Evolutionary conservation across 2,888 invertebrate species (phyloP).

Genomic region (Sceliomorpha sp.): DNA sequence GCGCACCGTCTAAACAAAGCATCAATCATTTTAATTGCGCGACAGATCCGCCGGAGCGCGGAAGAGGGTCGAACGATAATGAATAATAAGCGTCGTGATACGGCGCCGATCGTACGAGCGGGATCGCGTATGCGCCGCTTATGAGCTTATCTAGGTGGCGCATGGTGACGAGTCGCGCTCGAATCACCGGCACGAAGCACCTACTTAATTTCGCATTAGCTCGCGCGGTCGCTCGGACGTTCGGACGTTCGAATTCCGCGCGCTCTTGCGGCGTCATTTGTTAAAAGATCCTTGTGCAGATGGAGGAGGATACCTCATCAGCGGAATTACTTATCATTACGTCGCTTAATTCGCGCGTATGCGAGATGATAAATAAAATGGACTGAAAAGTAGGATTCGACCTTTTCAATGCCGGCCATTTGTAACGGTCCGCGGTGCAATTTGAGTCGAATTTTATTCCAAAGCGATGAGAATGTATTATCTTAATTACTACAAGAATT

Average conservation of each 20-base stretch:
- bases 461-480: neutral
- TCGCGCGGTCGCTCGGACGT: slow-evolving; percentile 11
- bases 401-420: neutral
- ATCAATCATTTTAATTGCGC: slow-evolving; percentile 64
- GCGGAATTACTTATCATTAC: slow-evolving; percentile 11
- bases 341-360: slow-evolving; percentile 17
- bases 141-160: slow-evolving; percentile 17
- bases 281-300: slow-evolving; percentile 7
- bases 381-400: neutral
- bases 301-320: slow-evolving; percentile 7
- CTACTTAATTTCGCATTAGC: slow-evolving; percentile 48
- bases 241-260: slow-evolving; percentile 13
- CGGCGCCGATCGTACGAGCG: neutral
- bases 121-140: slow-evolving; percentile 1
- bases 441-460: slow-evolving; percentile 1
- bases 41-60: slow-evolving; percentile 35
- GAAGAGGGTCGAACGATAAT: slow-evolving; percentile 52
- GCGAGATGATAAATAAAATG: neutral
- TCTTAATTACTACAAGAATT: too few species aligned
- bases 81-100: slow-evolving; percentile 56
- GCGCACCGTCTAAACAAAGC: slow-evolving; percentile 19
- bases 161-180: slow-evolving; percentile 30
- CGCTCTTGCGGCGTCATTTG: slow-evolving; percentile 36
- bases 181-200: slow-evolving; percentile 30
- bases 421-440: slow-evolving; percentile 3